These are phyloP conservation scores for Dipodomys ordii DNA, from an alignment of 2,113 vertebrate species.

Conservation along the genomic window DNA sequence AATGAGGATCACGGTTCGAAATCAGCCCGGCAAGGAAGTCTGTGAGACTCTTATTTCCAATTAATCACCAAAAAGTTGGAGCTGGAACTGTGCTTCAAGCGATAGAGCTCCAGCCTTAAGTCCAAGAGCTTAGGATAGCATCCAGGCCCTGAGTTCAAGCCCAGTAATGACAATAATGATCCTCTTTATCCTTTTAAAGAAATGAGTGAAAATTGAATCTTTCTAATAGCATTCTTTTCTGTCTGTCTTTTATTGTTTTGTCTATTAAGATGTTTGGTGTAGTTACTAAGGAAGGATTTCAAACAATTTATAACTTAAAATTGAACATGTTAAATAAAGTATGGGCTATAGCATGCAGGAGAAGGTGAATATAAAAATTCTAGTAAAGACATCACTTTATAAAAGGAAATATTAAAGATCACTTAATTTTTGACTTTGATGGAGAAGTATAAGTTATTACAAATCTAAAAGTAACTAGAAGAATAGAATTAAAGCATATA, in stretches of 20 bases:
- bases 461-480: slow-evolving; percentile 21
- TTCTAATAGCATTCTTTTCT: background rate
- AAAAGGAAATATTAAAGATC: background rate
- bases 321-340: slow-evolving; percentile 44
- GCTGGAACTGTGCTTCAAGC: too few relatives aligned
- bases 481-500: slow-evolving; percentile 32
- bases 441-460: slow-evolving; percentile 19
- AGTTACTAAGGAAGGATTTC: background rate
- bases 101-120: too few relatives aligned
- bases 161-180: background rate
- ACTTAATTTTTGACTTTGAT: slow-evolving; percentile 44
- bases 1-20: too few relatives aligned
- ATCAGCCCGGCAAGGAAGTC: too few relatives aligned
- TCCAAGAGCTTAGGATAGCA: too few relatives aligned
- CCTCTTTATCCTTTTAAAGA: background rate
- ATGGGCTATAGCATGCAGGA: background rate
- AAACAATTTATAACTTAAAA: background rate
- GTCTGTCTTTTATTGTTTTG: background rate
- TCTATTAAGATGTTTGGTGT: background rate
- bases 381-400: background rate
- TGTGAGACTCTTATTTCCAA: too few relatives aligned
- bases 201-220: background rate
- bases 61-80: too few relatives aligned
- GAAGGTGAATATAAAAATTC: background rate
- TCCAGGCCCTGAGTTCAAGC: too few relatives aligned